Percentiles rank a stretch among this genome's conserved stretches.
phyloP scores from a whole-genome alignment of 2,888 invertebrate genomes.

The Napeogenes sylphis region DNA sequence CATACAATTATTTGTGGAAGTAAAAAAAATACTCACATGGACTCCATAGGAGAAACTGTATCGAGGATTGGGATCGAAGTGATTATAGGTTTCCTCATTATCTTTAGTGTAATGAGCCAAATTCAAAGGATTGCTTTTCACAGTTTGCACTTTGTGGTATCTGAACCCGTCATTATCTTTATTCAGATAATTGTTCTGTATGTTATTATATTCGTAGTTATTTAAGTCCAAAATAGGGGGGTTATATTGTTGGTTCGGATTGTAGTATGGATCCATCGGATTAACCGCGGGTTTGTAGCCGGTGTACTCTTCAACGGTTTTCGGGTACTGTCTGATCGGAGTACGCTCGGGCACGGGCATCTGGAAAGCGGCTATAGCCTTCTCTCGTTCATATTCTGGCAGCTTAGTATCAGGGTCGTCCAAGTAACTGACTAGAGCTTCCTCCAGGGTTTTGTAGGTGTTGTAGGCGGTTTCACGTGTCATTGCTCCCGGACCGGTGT shows the following conservation, averaged over 20 bases:
- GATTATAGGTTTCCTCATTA: conserved; percentile 24
- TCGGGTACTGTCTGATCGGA: conserved; percentile 36
- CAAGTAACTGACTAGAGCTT: conserved; percentile 56
- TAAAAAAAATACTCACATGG: conserved; percentile 51
- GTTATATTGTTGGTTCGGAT: conserved; percentile 9
- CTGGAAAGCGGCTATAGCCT: conserved; percentile 36
- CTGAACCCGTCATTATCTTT: conserved; percentile 34
- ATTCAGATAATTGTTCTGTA: conserved; percentile 21
- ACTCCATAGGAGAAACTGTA: conserved; percentile 59
- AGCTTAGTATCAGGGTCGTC: conserved; percentile 65
- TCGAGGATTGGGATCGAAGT: conserved; percentile 47
- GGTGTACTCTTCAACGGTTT: conserved; percentile 44
- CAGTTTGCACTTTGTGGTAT: conserved; percentile 39
- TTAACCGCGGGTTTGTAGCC: conserved; percentile 30
- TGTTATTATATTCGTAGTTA: conserved; percentile 16
- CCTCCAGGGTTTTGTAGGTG: conserved; percentile 57
- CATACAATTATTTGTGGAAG: too few species aligned
- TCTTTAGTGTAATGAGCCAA: conserved; percentile 41
- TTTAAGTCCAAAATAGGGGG: conserved; percentile 23
- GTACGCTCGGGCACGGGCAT: background rate
- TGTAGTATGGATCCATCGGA: conserved; percentile 13
- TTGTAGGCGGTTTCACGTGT: conserved; percentile 54
- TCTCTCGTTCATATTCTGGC: conserved; percentile 52
- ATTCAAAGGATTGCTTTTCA: conserved; percentile 42
- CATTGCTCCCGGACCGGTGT: conserved; percentile 68